Percentiles rank a stretch among this genome's conserved stretches.
phyloP scores from a whole-genome alignment of 92 coral and sea anemone genomes.

The Desmophyllum pertusum region DNA sequence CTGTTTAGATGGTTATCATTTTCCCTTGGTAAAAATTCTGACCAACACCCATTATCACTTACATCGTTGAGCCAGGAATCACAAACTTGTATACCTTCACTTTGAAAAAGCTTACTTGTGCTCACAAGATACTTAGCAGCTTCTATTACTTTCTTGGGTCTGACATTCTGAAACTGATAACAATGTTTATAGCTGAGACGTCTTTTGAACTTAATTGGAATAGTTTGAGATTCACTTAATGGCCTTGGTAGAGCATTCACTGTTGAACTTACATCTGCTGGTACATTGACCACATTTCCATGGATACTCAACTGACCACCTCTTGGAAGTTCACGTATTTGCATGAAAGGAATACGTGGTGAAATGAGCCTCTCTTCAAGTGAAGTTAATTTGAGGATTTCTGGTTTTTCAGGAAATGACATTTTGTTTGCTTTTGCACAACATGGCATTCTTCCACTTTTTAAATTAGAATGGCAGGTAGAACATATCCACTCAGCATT shows the following conservation, averaged over 20 bases:
- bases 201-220: conserved; percentile 69
- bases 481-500: conserved; percentile 67
- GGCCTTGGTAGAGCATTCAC: conserved; percentile 59
- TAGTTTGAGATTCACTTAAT: conserved; percentile 63
- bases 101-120: conserved; percentile 57
- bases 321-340: conserved; percentile 71
- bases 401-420: conserved; percentile 56
- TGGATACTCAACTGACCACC: conserved; percentile 66
- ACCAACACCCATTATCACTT: conserved; percentile 41
- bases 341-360: conserved; percentile 71
- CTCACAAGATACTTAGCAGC: conserved; percentile 65
- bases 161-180: conserved; percentile 62
- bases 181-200: conserved; percentile 65
- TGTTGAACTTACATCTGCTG: conserved; percentile 68
- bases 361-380: conserved; percentile 66
- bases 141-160: conserved; percentile 68
- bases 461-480: conserved; percentile 51
- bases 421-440: conserved; percentile 64
- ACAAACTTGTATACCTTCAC: conserved; percentile 58
- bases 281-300: conserved; percentile 75
- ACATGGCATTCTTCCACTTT: conserved; percentile 36
- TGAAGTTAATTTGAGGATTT: conserved; percentile 55
- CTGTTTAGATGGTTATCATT: too few relatives aligned
- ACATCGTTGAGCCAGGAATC: conserved; percentile 14
- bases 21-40: conserved; percentile 18